phyloP scores from a whole-genome alignment of 1,140 invertebrate genomes.

The Plodia interpunctella region DNA sequence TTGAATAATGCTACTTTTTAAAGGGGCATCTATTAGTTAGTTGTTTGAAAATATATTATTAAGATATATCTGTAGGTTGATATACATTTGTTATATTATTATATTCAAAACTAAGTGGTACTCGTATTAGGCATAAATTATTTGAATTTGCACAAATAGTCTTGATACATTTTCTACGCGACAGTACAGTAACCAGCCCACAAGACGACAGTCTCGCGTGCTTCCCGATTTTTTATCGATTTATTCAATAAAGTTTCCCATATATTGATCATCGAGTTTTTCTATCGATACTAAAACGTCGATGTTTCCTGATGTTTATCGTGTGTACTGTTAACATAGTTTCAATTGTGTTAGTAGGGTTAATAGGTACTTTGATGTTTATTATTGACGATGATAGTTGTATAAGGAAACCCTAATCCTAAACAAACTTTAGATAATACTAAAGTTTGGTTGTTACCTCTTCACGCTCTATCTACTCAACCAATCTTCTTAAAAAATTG shows the following conservation, averaged over 20 bases:
- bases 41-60: too few species aligned
- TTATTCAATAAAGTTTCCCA: conserved; percentile 26
- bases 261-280: conserved; percentile 18
- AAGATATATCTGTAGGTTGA: too few species aligned
- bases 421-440: too few species aligned
- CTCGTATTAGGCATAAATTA: too few species aligned
- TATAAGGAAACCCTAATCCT: too few species aligned
- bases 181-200: conserved; percentile 10
- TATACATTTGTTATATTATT: too few species aligned
- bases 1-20: too few species aligned
- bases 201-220: conserved; percentile 15
- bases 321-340: background rate
- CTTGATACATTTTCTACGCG: background rate
- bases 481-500: too few species aligned
- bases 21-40: too few species aligned
- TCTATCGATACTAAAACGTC: conserved; percentile 16
- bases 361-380: background rate
- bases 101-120: too few species aligned
- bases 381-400: background rate
- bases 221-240: conserved; percentile 31
- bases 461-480: too few species aligned
- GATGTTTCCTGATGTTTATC: conserved; percentile 1
- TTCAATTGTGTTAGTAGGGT: background rate
- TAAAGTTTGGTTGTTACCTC: too few species aligned
- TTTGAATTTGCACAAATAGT: background rate